phyloP scores from a whole-genome alignment of 1,140 invertebrate species.

The Papilio xuthus region DNA sequence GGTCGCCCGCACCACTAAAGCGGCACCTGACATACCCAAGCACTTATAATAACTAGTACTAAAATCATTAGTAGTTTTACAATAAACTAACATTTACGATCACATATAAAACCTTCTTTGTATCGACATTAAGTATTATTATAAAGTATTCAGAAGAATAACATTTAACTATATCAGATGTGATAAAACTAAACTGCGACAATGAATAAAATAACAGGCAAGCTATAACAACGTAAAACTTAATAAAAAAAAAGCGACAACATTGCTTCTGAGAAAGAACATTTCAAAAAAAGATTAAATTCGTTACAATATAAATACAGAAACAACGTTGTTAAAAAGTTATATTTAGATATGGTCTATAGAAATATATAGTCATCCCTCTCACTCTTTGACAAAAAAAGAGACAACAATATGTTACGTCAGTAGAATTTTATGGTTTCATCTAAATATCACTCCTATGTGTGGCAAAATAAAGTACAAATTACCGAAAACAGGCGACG shows the following conservation, averaged over 20 bases:
- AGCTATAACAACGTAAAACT: slow-evolving; percentile 42
- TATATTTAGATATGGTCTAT: slow-evolving; percentile 4
- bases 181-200: not conserved
- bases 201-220: slow-evolving; percentile 42
- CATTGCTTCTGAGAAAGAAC: slow-evolving; percentile 11
- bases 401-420: not conserved
- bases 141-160: no score
- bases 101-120: no score
- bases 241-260: slow-evolving; percentile 43
- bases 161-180: not conserved
- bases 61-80: not conserved
- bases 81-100: no score
- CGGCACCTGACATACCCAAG: slow-evolving; percentile 83
- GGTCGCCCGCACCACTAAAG: slow-evolving; percentile 94
- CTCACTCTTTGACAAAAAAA: not conserved
- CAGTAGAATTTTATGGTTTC: not conserved
- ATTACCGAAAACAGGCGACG: slow-evolving; percentile 80
- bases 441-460: slow-evolving; percentile 46
- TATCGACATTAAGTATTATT: no score
- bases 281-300: not conserved
- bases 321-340: slow-evolving; percentile 2
- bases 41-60: not conserved
- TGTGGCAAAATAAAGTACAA: slow-evolving; percentile 62
- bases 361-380: not conserved
- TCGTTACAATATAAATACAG: not conserved